phyloP scores from a whole-genome alignment of 2,113 vertebrate species.

The Actinemys pallida region DNA sequence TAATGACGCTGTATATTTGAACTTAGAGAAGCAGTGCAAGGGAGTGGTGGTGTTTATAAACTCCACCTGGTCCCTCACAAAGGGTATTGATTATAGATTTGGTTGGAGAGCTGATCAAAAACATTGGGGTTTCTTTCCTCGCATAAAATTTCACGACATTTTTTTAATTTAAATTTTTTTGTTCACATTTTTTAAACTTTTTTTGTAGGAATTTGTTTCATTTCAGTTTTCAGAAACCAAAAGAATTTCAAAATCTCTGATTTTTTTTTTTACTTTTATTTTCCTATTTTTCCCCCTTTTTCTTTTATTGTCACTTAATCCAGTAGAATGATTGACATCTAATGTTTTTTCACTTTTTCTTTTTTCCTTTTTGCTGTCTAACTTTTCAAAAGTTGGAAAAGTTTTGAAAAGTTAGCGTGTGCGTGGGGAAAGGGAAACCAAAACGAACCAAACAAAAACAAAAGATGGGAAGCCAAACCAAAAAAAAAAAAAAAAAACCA shows the following conservation, averaged over 20 bases:
- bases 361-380: background rate
- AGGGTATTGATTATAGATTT: background rate
- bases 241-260: background rate
- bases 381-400: background rate
- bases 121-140: background rate
- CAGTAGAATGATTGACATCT: background rate
- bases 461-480: conserved; percentile 21
- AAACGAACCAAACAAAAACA: conserved; percentile 9
- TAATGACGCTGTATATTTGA: background rate
- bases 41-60: background rate
- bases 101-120: background rate
- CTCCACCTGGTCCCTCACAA: background rate
- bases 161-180: background rate
- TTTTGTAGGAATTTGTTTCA: background rate
- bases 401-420: background rate
- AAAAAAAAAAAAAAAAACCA: background rate
- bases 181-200: background rate
- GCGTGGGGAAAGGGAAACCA: background rate
- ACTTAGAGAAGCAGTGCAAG: background rate
- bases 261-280: background rate
- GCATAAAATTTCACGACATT: background rate
- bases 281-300: background rate
- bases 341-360: fast-evolving
- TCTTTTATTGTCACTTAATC: background rate
- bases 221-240: background rate